phyloP scores from a whole-genome alignment of 2,888 invertebrate genomes.

The Euspilapteryx auroguttella region DNA sequence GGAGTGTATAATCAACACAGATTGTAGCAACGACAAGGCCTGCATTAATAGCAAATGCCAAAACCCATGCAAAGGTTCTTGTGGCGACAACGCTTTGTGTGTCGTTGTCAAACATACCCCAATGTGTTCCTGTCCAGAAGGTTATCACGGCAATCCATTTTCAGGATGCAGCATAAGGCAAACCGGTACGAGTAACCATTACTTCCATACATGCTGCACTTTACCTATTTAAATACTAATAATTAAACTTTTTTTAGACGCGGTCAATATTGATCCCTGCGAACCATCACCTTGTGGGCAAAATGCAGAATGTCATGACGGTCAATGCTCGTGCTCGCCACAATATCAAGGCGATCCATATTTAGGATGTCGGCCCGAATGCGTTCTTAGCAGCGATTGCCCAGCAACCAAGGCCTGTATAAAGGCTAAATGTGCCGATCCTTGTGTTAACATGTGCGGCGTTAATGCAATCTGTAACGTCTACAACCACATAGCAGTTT shows the following conservation, averaged over 20 bases:
- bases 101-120: constrained; percentile 76
- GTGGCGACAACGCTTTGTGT: constrained; percentile 74
- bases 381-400: constrained; percentile 79
- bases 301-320: constrained; percentile 73
- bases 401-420: constrained; percentile 75
- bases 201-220: background rate
- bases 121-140: constrained; percentile 66
- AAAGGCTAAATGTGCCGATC: constrained; percentile 79
- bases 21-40: constrained; percentile 72
- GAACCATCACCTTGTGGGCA: constrained; percentile 77
- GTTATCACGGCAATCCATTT: constrained; percentile 76
- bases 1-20: constrained; percentile 72
- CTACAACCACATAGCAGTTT: constrained; percentile 69
- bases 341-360: constrained; percentile 81
- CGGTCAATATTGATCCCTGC: constrained; percentile 63
- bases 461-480: constrained; percentile 76
- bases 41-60: constrained; percentile 77
- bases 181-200: constrained; percentile 25
- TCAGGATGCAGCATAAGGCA: constrained; percentile 64
- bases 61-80: constrained; percentile 78
- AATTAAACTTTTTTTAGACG: constrained; percentile 29
- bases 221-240: too few species aligned
- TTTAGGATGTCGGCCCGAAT: constrained; percentile 79
- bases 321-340: constrained; percentile 73
- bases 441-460: constrained; percentile 83